A percentile compares a stretch with the other conserved stretches of the same genome.
These are phyloP conservation scores for Pogona vitticeps DNA, from an alignment of 2,113 vertebrate genomes.

Conservation along the genomic window DNA sequence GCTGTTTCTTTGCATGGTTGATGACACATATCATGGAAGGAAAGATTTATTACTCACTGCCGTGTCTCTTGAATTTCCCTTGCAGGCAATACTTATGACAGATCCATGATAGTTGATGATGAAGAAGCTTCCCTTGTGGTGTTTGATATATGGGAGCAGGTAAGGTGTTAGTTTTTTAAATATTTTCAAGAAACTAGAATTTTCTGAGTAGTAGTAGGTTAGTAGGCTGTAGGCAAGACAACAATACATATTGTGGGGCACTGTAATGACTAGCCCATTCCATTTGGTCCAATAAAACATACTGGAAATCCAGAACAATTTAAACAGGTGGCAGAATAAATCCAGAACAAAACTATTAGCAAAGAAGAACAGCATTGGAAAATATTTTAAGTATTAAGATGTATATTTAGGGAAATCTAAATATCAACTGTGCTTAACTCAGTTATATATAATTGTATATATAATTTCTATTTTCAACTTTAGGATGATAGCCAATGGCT, in stretches of 20 bases:
- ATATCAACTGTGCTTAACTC: neutral
- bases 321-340: too few relatives aligned
- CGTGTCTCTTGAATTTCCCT: constrained; percentile 12
- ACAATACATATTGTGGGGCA: too few relatives aligned
- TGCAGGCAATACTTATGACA: constrained; percentile 93
- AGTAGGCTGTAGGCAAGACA: too few relatives aligned
- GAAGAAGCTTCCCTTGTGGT: constrained; percentile 93
- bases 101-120: constrained; percentile 91
- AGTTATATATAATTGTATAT: neutral
- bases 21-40: neutral
- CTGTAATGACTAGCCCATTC: too few relatives aligned
- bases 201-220: too few relatives aligned
- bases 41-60: neutral
- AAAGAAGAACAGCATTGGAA: neutral
- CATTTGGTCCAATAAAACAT: neutral
- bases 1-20: neutral
- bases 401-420: neutral
- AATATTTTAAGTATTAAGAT: neutral
- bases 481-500: constrained; percentile 94
- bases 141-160: constrained; percentile 99
- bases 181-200: neutral
- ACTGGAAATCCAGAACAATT: neutral
- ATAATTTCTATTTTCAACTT: constrained; percentile 16
- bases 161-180: constrained; percentile 53
- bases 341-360: neutral